Evolutionary conservation across 2,888 invertebrate genomes (phyloP).

Genomic region (Loripinus fragilis): DNA sequence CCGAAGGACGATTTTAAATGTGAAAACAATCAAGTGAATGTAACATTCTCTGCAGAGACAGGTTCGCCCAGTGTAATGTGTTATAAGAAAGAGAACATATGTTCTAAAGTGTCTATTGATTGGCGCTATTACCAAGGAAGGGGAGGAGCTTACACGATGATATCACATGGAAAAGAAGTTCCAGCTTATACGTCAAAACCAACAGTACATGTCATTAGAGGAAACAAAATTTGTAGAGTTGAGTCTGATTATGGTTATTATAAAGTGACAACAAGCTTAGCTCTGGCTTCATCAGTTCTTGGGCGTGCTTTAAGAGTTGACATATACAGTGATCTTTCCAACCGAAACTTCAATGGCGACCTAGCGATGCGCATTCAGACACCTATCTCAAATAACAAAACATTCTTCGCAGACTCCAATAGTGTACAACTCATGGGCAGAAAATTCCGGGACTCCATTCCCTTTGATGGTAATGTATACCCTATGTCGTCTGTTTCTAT

Average conservation of each 20-base stretch:
- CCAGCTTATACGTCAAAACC: slow-evolving; percentile 14
- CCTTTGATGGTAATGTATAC: slow-evolving; percentile 80
- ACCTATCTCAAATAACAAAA: slow-evolving; percentile 62
- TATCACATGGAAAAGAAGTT: slow-evolving; percentile 35
- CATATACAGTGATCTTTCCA: slow-evolving; percentile 42
- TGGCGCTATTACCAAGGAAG: slow-evolving; percentile 46
- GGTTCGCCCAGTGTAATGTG: slow-evolving; percentile 45
- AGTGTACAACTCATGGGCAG: slow-evolving; percentile 78
- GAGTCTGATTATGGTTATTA: slow-evolving; percentile 29
- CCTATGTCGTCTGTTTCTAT: slow-evolving; percentile 79
- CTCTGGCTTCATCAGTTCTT: slow-evolving; percentile 14
- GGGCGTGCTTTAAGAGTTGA: slow-evolving; percentile 43
- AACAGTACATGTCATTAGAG: slow-evolving; percentile 24
- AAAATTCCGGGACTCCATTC: slow-evolving; percentile 68
- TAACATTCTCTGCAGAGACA: slow-evolving; percentile 40
- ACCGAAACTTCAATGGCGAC: slow-evolving; percentile 61
- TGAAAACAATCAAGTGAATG: slow-evolving; percentile 48
- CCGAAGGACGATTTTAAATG: slow-evolving; percentile 10
- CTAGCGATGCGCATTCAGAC: slow-evolving; percentile 78
- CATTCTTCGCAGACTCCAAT: slow-evolving; percentile 81
- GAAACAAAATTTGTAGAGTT: slow-evolving; percentile 37
- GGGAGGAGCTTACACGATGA: slow-evolving; percentile 57
- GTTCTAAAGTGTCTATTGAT: slow-evolving; percentile 40
- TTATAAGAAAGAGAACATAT: slow-evolving; percentile 41
- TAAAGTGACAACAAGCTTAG: slow-evolving; percentile 32